These are phyloP conservation scores for Gonioctena quinquepunctata DNA, from an alignment of 1,140 invertebrate species.

Conservation along the genomic window DNA sequence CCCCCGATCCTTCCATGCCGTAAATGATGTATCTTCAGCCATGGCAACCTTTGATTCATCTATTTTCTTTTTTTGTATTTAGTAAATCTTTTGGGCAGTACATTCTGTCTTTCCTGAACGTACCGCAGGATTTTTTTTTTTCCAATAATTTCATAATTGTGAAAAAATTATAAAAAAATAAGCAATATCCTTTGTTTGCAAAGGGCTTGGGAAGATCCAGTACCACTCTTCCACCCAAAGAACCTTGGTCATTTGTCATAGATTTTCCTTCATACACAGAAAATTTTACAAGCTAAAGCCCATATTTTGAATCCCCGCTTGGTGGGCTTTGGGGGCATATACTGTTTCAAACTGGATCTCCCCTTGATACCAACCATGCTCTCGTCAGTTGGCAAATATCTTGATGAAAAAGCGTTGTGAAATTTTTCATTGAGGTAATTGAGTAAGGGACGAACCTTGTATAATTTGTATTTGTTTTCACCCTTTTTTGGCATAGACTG, in stretches of 20 bases:
- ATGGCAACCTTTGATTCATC: neutral
- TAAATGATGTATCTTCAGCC: neutral
- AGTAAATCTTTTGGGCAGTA: neutral
- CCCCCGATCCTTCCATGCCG: neutral
- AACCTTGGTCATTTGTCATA: neutral
- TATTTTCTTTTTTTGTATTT: neutral
- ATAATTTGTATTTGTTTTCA: no score
- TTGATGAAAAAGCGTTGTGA: no score
- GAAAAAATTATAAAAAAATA: neutral
- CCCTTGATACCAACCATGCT: neutral
- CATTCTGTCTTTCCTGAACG: neutral
- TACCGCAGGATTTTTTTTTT: neutral
- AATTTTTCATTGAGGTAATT: no score
- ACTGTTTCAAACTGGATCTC: neutral
- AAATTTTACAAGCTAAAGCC: neutral
- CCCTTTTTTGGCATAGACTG: no score
- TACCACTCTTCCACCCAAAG: neutral
- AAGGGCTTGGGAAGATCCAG: neutral
- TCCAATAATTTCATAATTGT: neutral
- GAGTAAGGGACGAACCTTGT: no score
- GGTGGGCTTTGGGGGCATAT: conserved; percentile 2
- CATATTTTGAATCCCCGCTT: conserved; percentile 12
- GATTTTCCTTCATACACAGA: neutral
- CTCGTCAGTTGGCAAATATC: no score
- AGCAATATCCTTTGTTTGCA: neutral